phyloP scores from a whole-genome alignment of 53 echinoderm and acorn worm genomes.

The Holothuria scabra region DNA sequence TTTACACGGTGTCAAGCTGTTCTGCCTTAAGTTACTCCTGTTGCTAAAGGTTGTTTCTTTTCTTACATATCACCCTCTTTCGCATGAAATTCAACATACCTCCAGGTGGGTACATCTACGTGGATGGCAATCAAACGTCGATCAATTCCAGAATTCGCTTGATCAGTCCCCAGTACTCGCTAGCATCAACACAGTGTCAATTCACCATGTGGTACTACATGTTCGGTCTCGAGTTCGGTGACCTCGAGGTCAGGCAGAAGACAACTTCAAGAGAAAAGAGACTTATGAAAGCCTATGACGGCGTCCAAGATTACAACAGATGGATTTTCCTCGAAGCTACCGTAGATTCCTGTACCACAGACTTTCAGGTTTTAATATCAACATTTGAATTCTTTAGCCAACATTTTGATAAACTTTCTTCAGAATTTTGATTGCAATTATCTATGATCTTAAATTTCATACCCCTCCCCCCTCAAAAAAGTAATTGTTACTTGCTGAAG shows the following conservation, averaged over 20 bases:
- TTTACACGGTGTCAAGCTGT: too few species aligned
- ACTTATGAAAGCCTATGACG: conserved; percentile 62
- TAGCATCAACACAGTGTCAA: conserved; percentile 65
- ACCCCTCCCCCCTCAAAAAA: too few species aligned
- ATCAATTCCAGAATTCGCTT: conserved; percentile 66
- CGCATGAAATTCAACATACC: too few species aligned
- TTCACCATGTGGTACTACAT: conserved; percentile 84
- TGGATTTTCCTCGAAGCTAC: conserved; percentile 64
- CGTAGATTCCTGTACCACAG: conserved; percentile 62
- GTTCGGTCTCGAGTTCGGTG: conserved; percentile 80
- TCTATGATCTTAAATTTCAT: too few species aligned
- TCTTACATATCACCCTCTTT: too few species aligned
- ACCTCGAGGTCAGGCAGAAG: conserved; percentile 67
- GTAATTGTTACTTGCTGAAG: too few species aligned
- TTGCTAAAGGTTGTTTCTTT: too few species aligned
- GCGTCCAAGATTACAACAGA: conserved; percentile 63
- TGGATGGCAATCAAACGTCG: conserved; percentile 69
- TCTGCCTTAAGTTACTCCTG: too few species aligned
- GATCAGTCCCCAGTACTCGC: conserved; percentile 63
- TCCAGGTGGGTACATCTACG: conserved; percentile 76
- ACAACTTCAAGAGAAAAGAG: conserved; percentile 53
- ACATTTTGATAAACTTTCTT: too few species aligned
- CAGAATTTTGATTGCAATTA: too few species aligned
- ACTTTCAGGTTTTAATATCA: conserved; percentile 68
- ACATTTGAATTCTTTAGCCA: not conserved